These are phyloP conservation scores for Dermolepida albohirtum DNA, from an alignment of 2,888 invertebrate genomes.

Conservation along the genomic window DNA sequence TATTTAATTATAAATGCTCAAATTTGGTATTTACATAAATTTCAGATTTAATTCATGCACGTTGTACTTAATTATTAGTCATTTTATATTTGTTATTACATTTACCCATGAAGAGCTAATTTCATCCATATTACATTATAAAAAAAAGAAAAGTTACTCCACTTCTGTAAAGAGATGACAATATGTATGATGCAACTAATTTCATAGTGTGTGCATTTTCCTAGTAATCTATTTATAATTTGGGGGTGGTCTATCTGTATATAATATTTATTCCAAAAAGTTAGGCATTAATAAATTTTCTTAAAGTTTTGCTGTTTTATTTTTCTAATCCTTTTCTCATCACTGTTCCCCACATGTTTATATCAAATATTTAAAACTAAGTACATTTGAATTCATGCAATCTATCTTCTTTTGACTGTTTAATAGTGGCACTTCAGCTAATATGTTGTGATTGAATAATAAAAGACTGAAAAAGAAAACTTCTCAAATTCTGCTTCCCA, in stretches of 20 bases:
- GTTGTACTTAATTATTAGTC: constrained; percentile 33
- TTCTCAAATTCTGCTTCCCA: too few species aligned
- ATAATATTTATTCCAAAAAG: constrained; percentile 41
- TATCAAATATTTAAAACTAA: too few species aligned
- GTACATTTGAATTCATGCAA: too few species aligned
- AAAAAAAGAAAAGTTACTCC: constrained; percentile 16
- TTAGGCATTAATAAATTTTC: constrained; percentile 28
- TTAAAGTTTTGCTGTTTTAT: not conserved
- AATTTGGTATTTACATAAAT: too few species aligned
- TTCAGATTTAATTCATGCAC: constrained; percentile 23
- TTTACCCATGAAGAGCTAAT: constrained; percentile 11
- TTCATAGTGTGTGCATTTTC: constrained; percentile 34
- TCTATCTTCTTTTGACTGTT: too few species aligned
- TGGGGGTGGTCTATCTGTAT: constrained; percentile 33
- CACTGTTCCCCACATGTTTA: too few species aligned
- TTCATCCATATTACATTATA: constrained; percentile 23
- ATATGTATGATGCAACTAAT: constrained; percentile 32
- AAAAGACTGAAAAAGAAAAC: too few species aligned
- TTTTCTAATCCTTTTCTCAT: too few species aligned
- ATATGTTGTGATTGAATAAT: too few species aligned
- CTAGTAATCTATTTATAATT: constrained; percentile 35
- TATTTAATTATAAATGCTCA: too few species aligned
- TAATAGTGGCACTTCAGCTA: too few species aligned
- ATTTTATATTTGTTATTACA: constrained; percentile 22
- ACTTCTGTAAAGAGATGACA: constrained; percentile 25